These are phyloP conservation scores for Priocnemis perturbator DNA, from an alignment of 2,888 invertebrate genomes.

Conservation along the genomic window DNA sequence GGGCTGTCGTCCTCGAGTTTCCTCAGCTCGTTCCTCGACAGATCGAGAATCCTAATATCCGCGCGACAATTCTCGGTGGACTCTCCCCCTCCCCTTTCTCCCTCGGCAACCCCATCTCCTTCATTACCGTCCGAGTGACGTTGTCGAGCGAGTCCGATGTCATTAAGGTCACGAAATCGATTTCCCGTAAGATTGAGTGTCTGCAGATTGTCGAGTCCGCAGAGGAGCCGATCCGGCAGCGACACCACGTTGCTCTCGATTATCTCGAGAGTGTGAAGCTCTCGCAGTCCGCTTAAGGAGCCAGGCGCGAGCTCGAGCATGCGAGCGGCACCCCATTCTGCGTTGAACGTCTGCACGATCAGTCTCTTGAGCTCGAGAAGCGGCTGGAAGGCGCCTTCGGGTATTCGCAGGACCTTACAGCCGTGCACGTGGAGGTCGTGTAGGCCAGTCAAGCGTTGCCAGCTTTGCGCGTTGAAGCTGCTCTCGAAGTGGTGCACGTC, in stretches of 20 bases:
- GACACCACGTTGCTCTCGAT: slow-evolving; percentile 89
- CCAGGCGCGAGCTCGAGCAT: slow-evolving; percentile 84
- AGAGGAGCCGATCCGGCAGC: slow-evolving; percentile 87
- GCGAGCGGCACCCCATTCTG: slow-evolving; percentile 85
- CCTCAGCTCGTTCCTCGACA: slow-evolving; percentile 88
- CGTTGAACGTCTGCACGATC: slow-evolving; percentile 87
- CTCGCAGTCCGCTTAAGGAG: slow-evolving; percentile 86
- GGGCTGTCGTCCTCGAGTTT: slow-evolving; percentile 85
- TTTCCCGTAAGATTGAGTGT: slow-evolving; percentile 91
- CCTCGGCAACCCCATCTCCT: too few relatives aligned
- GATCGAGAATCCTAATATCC: slow-evolving; percentile 86
- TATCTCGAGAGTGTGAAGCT: slow-evolving; percentile 87
- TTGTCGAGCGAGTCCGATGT: slow-evolving; percentile 80
- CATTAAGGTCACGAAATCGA: slow-evolving; percentile 86
- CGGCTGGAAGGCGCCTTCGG: slow-evolving; percentile 87
- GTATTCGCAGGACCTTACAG: slow-evolving; percentile 87
- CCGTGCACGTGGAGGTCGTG: slow-evolving; percentile 85
- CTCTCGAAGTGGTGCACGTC: slow-evolving; percentile 88
- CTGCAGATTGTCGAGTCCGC: slow-evolving; percentile 87
- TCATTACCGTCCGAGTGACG: neutral
- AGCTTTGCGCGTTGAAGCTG: slow-evolving; percentile 83
- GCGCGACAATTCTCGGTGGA: slow-evolving; percentile 74
- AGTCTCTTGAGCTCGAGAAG: slow-evolving; percentile 87
- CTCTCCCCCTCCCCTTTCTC: neutral
- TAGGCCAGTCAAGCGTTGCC: slow-evolving; percentile 84